Conservation (phyloP, 2,888 invertebrate species). For the Noctua pronuba region DNA sequence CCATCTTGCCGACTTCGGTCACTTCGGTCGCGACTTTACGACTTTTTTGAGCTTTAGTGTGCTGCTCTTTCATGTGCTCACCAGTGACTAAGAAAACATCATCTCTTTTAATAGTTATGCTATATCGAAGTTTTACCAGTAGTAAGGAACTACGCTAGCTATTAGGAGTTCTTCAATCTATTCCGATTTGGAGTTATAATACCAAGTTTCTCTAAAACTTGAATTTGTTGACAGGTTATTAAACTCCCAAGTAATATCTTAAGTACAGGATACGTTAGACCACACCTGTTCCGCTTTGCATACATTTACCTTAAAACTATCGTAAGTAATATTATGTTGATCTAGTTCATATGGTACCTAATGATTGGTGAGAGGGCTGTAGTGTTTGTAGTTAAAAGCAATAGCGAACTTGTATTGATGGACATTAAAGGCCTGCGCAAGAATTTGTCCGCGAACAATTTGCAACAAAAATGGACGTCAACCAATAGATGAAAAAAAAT, state of each 20-base stretch:
- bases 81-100: neutral
- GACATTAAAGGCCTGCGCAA: no score
- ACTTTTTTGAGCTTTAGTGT: neutral
- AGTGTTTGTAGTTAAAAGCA: no score
- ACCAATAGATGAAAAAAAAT: no score
- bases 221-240: neutral
- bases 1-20: neutral
- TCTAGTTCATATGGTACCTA: constrained; percentile 19
- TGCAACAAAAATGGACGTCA: no score
- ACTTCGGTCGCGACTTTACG: no score
- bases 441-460: no score
- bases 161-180: neutral
- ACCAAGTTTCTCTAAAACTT: neutral
- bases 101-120: neutral
- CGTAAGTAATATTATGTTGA: neutral
- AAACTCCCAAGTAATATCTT: neutral
- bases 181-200: neutral
- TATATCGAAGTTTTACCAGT: neutral
- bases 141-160: neutral
- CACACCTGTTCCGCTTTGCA: constrained; percentile 50
- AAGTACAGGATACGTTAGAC: constrained; percentile 40
- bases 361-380: constrained; percentile 28
- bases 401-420: no score
- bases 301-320: constrained; percentile 23
- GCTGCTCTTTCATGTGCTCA: neutral